These are phyloP conservation scores for Pseudomyrmex pallidus DNA, from an alignment of 1,140 invertebrate species.

Conservation along the genomic window DNA sequence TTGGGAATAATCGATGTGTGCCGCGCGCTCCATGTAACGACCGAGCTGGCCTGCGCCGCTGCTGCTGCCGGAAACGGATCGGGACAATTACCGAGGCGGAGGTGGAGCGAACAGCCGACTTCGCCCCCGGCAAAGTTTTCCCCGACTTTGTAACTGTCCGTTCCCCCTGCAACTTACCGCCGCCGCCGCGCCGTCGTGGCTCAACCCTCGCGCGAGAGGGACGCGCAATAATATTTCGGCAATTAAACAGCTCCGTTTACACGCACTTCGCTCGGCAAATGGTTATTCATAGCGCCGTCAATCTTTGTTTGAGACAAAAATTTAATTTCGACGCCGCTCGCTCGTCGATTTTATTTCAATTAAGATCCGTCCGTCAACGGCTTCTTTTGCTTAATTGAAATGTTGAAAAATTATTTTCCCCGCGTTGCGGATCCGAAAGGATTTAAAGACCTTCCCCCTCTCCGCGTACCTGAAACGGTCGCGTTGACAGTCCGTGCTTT, in stretches of 20 bases:
- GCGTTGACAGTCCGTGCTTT: conserved; percentile 33
- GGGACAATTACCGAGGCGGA: conserved; percentile 73
- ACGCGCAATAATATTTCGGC: conserved; percentile 59
- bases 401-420: conserved; percentile 57
- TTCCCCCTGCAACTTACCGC: neutral
- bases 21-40: conserved; percentile 66
- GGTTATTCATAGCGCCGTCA: conserved; percentile 36
- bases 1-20: conserved; percentile 83
- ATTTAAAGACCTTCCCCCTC: conserved; percentile 10
- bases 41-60: conserved; percentile 37
- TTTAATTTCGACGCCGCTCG: conserved; percentile 36
- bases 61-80: conserved; percentile 75
- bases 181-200: neutral
- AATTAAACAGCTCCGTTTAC: conserved; percentile 56
- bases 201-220: conserved; percentile 17
- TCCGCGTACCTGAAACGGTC: neutral
- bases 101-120: conserved; percentile 40
- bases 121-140: conserved; percentile 64
- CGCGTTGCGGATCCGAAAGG: neutral
- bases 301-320: conserved; percentile 58
- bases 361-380: conserved; percentile 51
- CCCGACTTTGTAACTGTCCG: conserved; percentile 51
- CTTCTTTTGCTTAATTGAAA: conserved; percentile 56
- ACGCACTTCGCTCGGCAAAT: conserved; percentile 24
- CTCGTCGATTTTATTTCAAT: conserved; percentile 57